These are phyloP conservation scores for Maniola hyperantus DNA, from an alignment of 2,888 invertebrate species.

Conservation along the genomic window DNA sequence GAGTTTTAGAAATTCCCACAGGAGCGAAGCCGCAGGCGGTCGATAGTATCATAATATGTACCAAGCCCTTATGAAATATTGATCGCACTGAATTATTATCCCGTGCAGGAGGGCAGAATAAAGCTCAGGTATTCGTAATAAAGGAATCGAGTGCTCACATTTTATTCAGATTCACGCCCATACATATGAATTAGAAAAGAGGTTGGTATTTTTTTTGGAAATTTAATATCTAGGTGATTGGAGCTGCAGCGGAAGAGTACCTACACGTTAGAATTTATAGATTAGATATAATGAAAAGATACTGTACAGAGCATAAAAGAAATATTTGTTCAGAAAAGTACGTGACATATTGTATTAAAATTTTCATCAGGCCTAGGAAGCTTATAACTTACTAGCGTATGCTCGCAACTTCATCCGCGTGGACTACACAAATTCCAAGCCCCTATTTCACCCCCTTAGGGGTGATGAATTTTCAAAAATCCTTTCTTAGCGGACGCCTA, in stretches of 20 bases:
- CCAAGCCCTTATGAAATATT: slow-evolving; percentile 29
- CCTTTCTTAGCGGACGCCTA: no score
- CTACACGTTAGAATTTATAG: background rate
- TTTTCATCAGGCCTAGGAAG: no score
- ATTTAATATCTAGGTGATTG: background rate
- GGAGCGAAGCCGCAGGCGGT: no score
- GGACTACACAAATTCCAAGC: no score
- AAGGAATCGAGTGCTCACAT: slow-evolving; percentile 36
- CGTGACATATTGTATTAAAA: no score
- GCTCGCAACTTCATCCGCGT: no score
- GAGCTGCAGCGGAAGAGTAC: background rate
- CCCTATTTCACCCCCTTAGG: no score
- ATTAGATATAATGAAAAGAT: background rate
- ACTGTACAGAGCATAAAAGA: no score
- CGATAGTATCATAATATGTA: background rate
- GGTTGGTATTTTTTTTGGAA: slow-evolving; percentile 10
- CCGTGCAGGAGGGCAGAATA: slow-evolving; percentile 32
- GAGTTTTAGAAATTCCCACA: no score
- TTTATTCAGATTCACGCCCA: slow-evolving; percentile 37
- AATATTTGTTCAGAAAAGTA: no score
- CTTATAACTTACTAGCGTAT: no score
- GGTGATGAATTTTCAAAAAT: no score
- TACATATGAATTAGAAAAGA: slow-evolving; percentile 33
- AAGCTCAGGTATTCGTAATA: slow-evolving; percentile 37
- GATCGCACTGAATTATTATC: slow-evolving; percentile 30